Conservation (phyloP, 2,113 vertebrate species). For the Petrocephalus zakoni region DNA sequence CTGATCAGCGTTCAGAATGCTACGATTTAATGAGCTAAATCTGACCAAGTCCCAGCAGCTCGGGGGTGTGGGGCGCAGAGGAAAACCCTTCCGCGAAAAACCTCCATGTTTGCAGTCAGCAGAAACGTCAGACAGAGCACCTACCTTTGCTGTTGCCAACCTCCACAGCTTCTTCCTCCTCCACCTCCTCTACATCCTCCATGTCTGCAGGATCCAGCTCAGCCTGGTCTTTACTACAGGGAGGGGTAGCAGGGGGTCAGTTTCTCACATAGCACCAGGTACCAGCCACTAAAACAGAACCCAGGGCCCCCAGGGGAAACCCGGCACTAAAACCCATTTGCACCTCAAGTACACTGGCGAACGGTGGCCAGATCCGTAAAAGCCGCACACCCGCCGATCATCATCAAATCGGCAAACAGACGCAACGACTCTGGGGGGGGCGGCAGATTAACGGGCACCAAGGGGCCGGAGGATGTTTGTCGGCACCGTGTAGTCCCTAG, state of each 20-base stretch:
- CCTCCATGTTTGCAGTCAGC: background rate
- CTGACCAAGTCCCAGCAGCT: background rate
- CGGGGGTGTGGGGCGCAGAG: background rate
- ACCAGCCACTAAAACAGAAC: background rate
- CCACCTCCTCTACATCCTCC: constrained; percentile 97
- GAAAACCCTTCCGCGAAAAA: background rate
- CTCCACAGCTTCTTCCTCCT: constrained; percentile 88
- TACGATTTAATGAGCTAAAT: background rate
- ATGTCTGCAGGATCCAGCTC: constrained; percentile 95
- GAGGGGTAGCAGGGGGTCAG: background rate
- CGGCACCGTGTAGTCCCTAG: background rate
- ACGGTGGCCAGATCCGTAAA: background rate
- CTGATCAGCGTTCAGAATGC: background rate
- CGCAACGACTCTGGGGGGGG: background rate
- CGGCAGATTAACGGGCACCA: background rate
- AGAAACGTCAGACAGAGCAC: background rate
- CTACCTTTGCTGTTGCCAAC: constrained; percentile 93
- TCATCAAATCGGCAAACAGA: background rate
- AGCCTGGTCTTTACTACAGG: constrained; percentile 86
- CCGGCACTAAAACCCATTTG: background rate
- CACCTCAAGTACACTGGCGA: background rate
- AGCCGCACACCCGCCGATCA: background rate
- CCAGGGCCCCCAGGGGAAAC: background rate
- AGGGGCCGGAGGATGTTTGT: background rate
- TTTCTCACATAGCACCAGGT: background rate